These are phyloP conservation scores for Lepeophtheirus salmonis DNA, from an alignment of 1,140 invertebrate genomes.

Conservation along the genomic window DNA sequence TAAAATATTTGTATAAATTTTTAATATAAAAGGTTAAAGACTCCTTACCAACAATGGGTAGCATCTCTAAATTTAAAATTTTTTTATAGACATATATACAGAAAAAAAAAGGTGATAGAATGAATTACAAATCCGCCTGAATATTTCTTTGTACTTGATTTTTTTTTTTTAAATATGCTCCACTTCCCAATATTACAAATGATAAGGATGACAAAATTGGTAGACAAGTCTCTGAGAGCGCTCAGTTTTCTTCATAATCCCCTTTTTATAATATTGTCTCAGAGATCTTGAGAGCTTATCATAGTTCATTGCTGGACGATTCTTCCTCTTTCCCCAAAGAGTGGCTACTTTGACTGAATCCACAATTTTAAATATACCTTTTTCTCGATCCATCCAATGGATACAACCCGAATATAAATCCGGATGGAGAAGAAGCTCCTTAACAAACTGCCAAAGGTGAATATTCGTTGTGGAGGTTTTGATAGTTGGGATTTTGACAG, in stretches of 20 bases:
- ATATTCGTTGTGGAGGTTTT: conserved; percentile 59
- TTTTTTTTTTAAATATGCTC: no score
- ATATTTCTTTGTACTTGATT: no score
- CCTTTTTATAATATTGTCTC: conserved; percentile 98
- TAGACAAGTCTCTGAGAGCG: conserved; percentile 93
- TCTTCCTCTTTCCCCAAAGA: conserved; percentile 91
- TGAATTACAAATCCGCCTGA: no score
- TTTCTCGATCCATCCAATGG: conserved; percentile 78
- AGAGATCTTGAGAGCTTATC: conserved; percentile 95
- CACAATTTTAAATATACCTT: conserved; percentile 97
- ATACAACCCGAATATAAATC: conserved; percentile 76
- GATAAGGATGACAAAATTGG: conserved; percentile 91
- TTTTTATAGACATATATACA: not conserved
- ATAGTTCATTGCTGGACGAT: conserved; percentile 97
- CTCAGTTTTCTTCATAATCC: conserved; percentile 99
- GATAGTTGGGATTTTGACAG: conserved; percentile 23
- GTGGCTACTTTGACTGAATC: conserved; percentile 86
- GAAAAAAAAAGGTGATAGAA: not conserved
- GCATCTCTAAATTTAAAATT: not conserved
- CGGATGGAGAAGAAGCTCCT: conserved; percentile 73
- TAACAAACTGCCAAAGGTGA: conserved; percentile 97
- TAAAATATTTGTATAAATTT: not conserved
- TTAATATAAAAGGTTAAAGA: not conserved
- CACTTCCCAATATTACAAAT: conserved; percentile 37
- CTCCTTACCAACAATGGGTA: not conserved